Base-by-base conservation (phyloP, 2,113 vertebrate species). In the Scytalopus superciliaris region DNA sequence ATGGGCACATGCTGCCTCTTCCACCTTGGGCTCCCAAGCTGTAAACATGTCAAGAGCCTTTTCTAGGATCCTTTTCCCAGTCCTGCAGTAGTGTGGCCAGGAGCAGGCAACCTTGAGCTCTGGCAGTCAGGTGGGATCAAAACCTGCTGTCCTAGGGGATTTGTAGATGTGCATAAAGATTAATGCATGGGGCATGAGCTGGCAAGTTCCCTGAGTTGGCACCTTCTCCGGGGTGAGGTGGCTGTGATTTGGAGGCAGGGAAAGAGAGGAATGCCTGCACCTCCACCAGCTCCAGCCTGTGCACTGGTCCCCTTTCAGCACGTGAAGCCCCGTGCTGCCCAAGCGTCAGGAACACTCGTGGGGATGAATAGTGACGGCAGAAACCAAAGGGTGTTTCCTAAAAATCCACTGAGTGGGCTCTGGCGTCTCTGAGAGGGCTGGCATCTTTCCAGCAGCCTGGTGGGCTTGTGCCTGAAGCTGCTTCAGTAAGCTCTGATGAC, bases 1-100 rank as follows among this genome's bases (percentile, higher is more conserved):
- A 5, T 2, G 63, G 40, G 50, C 70, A 59, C 55, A 2, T 4
- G 3, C 3, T 22, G 55, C 35, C 49, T 14, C 40, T 12, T 64
- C 39, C 45, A 10, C 49, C 80, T 53, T 8, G 0, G 16, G 14
- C 62, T 74, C 60, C 42, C 74, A 7, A 55, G 52, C n/a, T 18
- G 45, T 7, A 27, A 67, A 52, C 2, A 1, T 1, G 9, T 3
- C 8, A 2, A 5, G 19, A 56, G 21, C 6, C 25, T 52, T 67
- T 37, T 15, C 27, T 18, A 18, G 67, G 33, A 5, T 0, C 4
- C 15, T 0, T 0, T 31, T 42, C n/a, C 35, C 33, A 13, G 19
- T 2, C 50, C 12, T 4, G 6, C 2, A 21, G 70, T 23, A 7
- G 62, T 0, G 0, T 53, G n/a, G n/a, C 47, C 6, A 14, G 55